Conservation (phyloP, 2,888 invertebrate species). For the Oithona nana region DNA sequence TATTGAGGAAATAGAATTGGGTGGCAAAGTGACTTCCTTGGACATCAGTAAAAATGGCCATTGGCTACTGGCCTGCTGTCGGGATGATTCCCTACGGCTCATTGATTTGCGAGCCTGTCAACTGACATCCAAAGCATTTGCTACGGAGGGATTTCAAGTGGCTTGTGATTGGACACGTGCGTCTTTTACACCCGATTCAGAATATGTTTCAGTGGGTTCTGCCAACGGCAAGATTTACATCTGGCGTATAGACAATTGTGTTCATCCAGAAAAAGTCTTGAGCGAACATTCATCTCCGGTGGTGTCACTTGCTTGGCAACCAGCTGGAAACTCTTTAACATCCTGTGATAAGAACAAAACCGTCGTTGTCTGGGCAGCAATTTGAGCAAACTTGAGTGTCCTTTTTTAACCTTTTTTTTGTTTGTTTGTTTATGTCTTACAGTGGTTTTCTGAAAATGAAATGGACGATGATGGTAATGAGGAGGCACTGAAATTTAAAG, state of each 20-base stretch:
- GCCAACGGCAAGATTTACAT: conserved; percentile 76
- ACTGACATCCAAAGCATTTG: conserved; percentile 43
- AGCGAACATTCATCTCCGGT: conserved; percentile 50
- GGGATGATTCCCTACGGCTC: conserved; percentile 84
- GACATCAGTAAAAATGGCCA: conserved; percentile 70
- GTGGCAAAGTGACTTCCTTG: conserved; percentile 84
- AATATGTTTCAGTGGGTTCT: conserved; percentile 74
- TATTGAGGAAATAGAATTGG: conserved; percentile 58
- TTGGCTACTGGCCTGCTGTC: conserved; percentile 71
- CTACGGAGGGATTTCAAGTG: conserved; percentile 85
- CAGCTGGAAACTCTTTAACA: conserved; percentile 54
- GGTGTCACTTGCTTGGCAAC: conserved; percentile 73
- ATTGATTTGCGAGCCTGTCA: conserved; percentile 87
- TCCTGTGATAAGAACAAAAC: conserved; percentile 65
- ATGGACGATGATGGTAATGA: no score
- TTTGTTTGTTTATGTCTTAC: not conserved
- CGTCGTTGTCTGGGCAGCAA: conserved; percentile 47
- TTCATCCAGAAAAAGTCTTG: not conserved
- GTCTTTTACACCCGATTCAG: conserved; percentile 73
- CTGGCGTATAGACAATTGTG: conserved; percentile 50
- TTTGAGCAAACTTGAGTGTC: not conserved
- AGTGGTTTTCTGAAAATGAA: not conserved
- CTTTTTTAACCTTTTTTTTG: not conserved
- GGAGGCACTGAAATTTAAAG: not conserved
- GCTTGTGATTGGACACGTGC: conserved; percentile 87